A percentile compares a stretch with the other conserved stretches of the same genome.
phyloP scores from a whole-genome alignment of 2,888 invertebrate genomes.

The Nomada ferruginata region DNA sequence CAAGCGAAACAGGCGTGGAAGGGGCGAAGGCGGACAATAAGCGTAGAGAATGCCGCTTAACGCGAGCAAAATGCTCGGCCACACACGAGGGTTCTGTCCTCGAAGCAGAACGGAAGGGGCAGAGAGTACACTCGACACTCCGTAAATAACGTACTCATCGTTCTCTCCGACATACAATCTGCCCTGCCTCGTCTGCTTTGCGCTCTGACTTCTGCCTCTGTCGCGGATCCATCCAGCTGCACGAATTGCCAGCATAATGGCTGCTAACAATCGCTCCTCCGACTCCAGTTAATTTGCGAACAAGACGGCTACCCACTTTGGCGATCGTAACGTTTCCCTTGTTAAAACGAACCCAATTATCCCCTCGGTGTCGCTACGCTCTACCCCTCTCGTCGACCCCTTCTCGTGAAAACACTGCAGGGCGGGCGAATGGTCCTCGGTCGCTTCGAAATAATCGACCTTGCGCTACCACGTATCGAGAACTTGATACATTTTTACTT shows the following conservation, averaged over 20 bases:
- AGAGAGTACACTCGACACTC: conserved; percentile 56
- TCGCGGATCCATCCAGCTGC: conserved; percentile 54
- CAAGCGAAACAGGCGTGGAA: conserved; percentile 37
- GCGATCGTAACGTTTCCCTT: conserved; percentile 46
- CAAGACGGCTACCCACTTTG: conserved; percentile 28
- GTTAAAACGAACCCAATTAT: conserved; percentile 49
- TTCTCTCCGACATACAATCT: conserved; percentile 1
- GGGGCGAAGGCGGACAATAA: conserved; percentile 60
- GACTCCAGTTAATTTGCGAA: conserved; percentile 58
- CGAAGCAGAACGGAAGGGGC: conserved; percentile 41
- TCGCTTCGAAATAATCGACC: neutral
- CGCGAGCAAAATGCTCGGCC: conserved; percentile 67
- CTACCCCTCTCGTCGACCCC: conserved; percentile 4
- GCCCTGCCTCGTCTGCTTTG: neutral
- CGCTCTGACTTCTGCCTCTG: neutral
- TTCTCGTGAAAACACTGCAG: conserved; percentile 26
- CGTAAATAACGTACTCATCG: conserved; percentile 68
- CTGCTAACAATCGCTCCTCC: conserved; percentile 54
- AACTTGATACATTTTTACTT: too few species aligned
- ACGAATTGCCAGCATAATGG: conserved; percentile 59
- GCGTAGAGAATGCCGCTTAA: conserved; percentile 65
- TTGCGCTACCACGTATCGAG: neutral
- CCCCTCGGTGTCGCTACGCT: conserved; percentile 23
- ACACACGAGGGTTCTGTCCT: conserved; percentile 50
- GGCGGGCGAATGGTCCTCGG: conserved; percentile 33